Evolutionary conservation across 2,888 invertebrate species (phyloP).

Genomic region (Miltochrista miniata): DNA sequence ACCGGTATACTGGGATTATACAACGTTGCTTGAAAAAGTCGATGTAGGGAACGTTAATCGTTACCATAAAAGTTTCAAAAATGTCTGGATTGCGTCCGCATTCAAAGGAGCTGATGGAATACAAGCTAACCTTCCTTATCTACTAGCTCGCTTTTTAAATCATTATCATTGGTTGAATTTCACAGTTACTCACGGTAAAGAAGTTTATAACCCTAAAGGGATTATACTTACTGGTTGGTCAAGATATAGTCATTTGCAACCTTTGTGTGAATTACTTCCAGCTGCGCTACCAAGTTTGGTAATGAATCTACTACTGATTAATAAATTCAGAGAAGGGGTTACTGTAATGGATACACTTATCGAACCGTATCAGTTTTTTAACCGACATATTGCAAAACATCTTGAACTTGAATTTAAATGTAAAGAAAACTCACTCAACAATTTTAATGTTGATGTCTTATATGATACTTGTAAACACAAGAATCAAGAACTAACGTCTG

Average conservation of each 20-base stretch:
- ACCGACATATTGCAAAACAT: conserved; percentile 34
- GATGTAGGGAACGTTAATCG: conserved; percentile 52
- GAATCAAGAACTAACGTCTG: conserved; percentile 15
- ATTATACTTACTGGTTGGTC: conserved; percentile 90
- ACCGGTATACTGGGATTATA: conserved; percentile 89
- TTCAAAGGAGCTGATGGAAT: conserved; percentile 90
- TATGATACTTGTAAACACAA: conserved; percentile 43
- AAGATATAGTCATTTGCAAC: conserved; percentile 86
- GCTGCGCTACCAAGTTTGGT: conserved; percentile 85
- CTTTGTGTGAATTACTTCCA: conserved; percentile 86
- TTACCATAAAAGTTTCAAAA: conserved; percentile 79
- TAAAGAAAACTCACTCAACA: conserved; percentile 7
- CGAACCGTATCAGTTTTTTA: conserved; percentile 32
- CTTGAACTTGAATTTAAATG: conserved; percentile 40
- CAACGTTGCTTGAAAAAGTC: conserved; percentile 40
- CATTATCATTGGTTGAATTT: conserved; percentile 88
- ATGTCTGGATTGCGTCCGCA: conserved; percentile 92
- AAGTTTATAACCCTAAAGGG: conserved; percentile 78
- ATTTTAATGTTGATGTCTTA: conserved; percentile 28
- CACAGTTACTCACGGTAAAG: conserved; percentile 57
- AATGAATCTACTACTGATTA: conserved; percentile 79
- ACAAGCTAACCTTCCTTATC: conserved; percentile 77
- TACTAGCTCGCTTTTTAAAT: conserved; percentile 87
- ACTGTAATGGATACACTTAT: conserved; percentile 15
- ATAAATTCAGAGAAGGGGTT: conserved; percentile 50